Percentiles rank a stretch among this genome's conserved stretches.
phyloP scores from a whole-genome alignment of 2,888 invertebrate genomes.

The Chymomyza amoena region DNA sequence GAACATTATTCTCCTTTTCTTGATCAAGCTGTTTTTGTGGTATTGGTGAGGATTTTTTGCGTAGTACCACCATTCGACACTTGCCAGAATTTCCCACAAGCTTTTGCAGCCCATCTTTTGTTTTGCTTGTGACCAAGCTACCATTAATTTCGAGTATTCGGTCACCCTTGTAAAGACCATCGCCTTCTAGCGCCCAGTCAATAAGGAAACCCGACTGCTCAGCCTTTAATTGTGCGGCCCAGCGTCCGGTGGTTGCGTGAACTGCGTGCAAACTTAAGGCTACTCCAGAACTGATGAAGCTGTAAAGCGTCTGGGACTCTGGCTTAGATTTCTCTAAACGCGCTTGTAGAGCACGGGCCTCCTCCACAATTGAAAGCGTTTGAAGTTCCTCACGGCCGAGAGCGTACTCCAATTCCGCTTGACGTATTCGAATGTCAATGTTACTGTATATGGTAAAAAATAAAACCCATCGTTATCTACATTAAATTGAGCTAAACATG shows the following conservation, averaged over 20 bases:
- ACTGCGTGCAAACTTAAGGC: slow-evolving; percentile 83
- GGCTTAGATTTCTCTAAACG: slow-evolving; percentile 85
- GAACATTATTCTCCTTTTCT: slow-evolving; percentile 87
- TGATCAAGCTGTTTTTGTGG: slow-evolving; percentile 77
- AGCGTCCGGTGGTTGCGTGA: slow-evolving; percentile 85
- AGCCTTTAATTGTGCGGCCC: slow-evolving; percentile 85
- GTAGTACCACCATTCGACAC: slow-evolving; percentile 77
- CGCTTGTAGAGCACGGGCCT: slow-evolving; percentile 88
- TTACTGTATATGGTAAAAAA: slow-evolving; percentile 81
- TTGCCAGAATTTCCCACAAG: slow-evolving; percentile 80
- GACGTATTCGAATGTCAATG: slow-evolving; percentile 92
- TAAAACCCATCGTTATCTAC: background rate
- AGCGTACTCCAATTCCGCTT: slow-evolving; percentile 93
- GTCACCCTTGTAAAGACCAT: slow-evolving; percentile 87
- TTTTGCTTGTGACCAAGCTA: slow-evolving; percentile 84
- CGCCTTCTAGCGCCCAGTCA: slow-evolving; percentile 90
- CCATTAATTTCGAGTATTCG: slow-evolving; percentile 89
- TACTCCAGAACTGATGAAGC: slow-evolving; percentile 78
- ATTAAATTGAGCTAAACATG: background rate
- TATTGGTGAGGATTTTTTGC: slow-evolving; percentile 73
- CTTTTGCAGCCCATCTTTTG: slow-evolving; percentile 85
- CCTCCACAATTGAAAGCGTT: slow-evolving; percentile 90
- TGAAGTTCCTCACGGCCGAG: slow-evolving; percentile 93
- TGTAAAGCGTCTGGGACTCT: slow-evolving; percentile 81
- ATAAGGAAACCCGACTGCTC: slow-evolving; percentile 85